Conservation (phyloP, 2,888 invertebrate species). For the Andrena bucephala region DNA sequence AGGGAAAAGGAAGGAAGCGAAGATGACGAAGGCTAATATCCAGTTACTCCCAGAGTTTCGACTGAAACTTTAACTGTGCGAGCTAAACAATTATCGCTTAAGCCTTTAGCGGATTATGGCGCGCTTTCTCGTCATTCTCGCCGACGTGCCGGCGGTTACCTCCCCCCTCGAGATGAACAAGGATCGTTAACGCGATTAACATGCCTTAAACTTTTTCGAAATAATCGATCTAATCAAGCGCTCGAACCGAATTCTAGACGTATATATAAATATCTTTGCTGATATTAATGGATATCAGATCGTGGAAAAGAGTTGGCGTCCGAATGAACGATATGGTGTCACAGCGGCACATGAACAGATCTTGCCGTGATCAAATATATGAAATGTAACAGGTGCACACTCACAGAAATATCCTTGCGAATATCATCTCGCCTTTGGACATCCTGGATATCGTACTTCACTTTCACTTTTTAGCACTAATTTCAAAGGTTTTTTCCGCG, state of each 20-base stretch:
- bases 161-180: slow-evolving; percentile 39
- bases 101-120: slow-evolving; percentile 58
- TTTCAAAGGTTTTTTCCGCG: neutral
- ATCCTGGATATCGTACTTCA: neutral
- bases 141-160: slow-evolving; percentile 21
- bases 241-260: too few species aligned
- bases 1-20: slow-evolving; percentile 27
- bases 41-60: slow-evolving; percentile 62
- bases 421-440: neutral
- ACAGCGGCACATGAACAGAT: too few species aligned
- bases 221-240: neutral
- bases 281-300: too few species aligned
- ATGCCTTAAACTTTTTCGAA: slow-evolving; percentile 1
- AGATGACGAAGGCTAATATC: slow-evolving; percentile 66
- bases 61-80: slow-evolving; percentile 65
- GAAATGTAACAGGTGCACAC: too few species aligned
- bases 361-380: too few species aligned
- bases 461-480: neutral
- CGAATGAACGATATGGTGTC: too few species aligned
- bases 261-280: too few species aligned
- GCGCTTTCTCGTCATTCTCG: slow-evolving; percentile 40
- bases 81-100: slow-evolving; percentile 71
- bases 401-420: too few species aligned
- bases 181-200: slow-evolving; percentile 57
- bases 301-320: too few species aligned